A percentile compares a stretch with the other conserved stretches of the same genome.
Conservation (phyloP, 2,888 invertebrate genomes). For the Laspeyria flexula region DNA sequence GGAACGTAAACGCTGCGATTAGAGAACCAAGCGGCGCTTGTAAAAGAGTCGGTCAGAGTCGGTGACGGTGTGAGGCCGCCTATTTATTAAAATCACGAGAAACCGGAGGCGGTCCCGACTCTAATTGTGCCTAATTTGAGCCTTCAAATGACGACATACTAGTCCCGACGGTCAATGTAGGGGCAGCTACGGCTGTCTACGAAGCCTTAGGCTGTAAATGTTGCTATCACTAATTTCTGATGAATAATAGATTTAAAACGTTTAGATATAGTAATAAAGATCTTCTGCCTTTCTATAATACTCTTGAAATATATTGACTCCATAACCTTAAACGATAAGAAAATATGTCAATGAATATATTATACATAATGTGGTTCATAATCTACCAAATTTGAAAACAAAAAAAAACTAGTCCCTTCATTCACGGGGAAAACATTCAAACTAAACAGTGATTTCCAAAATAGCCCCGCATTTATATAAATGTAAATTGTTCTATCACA, state of each 20-base stretch:
- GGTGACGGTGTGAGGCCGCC: conserved; percentile 42
- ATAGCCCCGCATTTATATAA: neutral
- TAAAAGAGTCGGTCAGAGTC: conserved; percentile 59
- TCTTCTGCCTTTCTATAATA: too few relatives aligned
- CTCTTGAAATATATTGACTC: too few relatives aligned
- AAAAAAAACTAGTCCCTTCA: too few relatives aligned
- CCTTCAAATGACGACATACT: conserved; percentile 21
- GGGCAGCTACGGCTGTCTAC: conserved; percentile 5
- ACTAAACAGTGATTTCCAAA: neutral
- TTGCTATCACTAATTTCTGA: neutral
- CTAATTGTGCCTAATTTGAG: conserved; percentile 61
- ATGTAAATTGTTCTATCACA: neutral
- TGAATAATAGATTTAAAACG: neutral
- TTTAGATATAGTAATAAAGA: neutral
- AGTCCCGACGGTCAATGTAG: neutral
- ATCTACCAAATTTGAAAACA: too few relatives aligned
- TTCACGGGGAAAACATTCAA: neutral
- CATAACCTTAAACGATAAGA: too few relatives aligned
- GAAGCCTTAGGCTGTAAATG: conserved; percentile 8
- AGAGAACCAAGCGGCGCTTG: conserved; percentile 49
- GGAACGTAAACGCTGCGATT: conserved; percentile 59
- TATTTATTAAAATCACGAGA: conserved; percentile 65
- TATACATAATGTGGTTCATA: too few relatives aligned
- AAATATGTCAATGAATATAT: too few relatives aligned
- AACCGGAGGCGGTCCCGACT: conserved; percentile 57